Evolutionary conservation across 2,797 vertebrate genomes (phyloP).

Genomic region (Spinus olivaceus): DNA sequence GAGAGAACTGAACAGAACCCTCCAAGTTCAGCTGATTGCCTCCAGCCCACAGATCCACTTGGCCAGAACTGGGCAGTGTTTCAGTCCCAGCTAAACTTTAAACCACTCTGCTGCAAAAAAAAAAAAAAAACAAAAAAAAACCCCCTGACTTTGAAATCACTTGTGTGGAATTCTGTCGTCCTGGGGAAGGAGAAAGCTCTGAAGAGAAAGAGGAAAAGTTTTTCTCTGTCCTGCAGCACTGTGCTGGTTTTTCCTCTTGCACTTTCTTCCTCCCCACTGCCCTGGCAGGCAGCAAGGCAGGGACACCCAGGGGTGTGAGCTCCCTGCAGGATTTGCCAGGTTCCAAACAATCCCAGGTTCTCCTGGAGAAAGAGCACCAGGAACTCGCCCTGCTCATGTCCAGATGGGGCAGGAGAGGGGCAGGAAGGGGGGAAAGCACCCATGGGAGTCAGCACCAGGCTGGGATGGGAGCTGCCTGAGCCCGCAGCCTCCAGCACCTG

Average conservation of each 20-base stretch:
- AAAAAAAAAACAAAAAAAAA: no score
- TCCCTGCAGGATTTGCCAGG: neutral
- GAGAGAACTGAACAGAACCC: no score
- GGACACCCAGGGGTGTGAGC: rapidly evolving
- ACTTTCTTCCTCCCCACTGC: neutral
- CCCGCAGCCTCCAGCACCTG: neutral
- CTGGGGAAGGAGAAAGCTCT: neutral
- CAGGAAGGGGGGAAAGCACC: neutral
- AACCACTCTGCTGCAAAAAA: neutral
- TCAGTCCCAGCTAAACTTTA: neutral
- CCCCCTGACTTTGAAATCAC: neutral
- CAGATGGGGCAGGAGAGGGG: rapidly evolving
- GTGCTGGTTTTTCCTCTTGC: neutral
- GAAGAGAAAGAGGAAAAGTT: neutral
- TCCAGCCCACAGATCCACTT: neutral
- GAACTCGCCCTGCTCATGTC: neutral
- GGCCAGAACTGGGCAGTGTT: neutral
- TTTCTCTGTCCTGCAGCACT: neutral
- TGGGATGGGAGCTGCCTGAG: neutral
- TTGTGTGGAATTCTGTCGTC: neutral
- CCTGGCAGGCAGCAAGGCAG: neutral
- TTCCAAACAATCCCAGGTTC: neutral
- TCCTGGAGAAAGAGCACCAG: neutral
- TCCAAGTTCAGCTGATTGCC: neutral
- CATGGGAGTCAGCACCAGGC: neutral